Base-by-base conservation (phyloP, 2,888 invertebrate genomes). In the Muscina levida region DNA sequence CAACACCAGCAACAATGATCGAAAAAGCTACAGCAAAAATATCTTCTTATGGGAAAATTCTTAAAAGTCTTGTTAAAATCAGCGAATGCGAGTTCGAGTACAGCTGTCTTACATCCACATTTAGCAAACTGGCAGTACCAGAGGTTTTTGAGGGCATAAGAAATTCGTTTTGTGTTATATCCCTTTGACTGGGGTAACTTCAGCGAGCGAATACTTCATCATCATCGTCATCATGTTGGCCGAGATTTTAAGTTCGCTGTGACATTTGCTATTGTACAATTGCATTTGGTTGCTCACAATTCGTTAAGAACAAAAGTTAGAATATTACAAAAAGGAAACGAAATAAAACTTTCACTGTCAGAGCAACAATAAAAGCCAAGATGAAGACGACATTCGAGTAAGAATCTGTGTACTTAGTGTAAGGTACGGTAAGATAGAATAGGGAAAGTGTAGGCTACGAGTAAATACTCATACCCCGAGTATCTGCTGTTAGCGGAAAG, bases 271-370 rank as follows among this genome's bases (percentile, higher is more conserved):
- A 57, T 37, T 57, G 57, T 37, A 13, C 62, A 62, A 62, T 62
- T 62, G 62, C 22, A 31, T 8, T 31, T 31, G 3, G 31, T 31
- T 31, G 3, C 31, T 31, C n/a, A 22, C 62, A 62, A 42, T 62
- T 62, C 62, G 42, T 42, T 22, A 62, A 42, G 42, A 62, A 17
- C 22, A 42, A 42, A 62, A 42, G 10, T 62, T 62, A 62, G 42
- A 62, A 42, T n/a, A 42, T 62, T 15, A 42, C 22, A 24, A 8
- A 22, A 53, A 48, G 59, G 59, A 71, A 67, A 66, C 71, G 53
- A 73, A 77, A 77, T 81, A 74, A 66, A 70, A 62, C 71, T 74
- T 80, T 81, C 77, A 62, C 73, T 77, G 80, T 81, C 77, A 74
- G 73, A 74, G 67, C 70, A 37, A 66, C 44, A 73, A 57, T 26